A percentile compares a stretch with the other conserved stretches of the same genome.
Conservation (phyloP, 1,140 invertebrate genomes). For the Euura saliciscinereae region DNA sequence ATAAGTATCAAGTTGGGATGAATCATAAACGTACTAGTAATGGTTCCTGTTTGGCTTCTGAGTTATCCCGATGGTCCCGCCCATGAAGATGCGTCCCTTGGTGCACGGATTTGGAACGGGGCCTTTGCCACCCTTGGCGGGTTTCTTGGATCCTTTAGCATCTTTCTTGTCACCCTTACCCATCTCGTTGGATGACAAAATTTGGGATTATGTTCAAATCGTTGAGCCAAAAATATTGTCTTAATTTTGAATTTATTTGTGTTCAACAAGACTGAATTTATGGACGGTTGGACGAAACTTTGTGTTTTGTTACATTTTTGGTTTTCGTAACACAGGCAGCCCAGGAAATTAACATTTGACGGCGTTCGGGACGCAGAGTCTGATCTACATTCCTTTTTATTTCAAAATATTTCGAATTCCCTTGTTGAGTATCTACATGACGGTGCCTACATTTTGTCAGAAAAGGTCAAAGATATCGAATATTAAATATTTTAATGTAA, state of each 20-base stretch:
- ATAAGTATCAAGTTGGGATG: background rate
- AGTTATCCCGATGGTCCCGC: conserved; percentile 15
- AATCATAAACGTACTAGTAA: conserved; percentile 14
- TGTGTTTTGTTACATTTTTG: too few species aligned
- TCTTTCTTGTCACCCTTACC: background rate
- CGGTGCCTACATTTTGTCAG: too few species aligned
- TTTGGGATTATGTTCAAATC: background rate
- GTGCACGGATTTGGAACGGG: background rate
- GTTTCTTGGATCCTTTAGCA: conserved; percentile 6
- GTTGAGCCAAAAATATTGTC: background rate
- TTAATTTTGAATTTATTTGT: background rate
- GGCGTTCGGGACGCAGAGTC: too few species aligned
- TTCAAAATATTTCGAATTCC: too few species aligned
- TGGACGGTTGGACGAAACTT: too few species aligned
- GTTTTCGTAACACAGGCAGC: too few species aligned
- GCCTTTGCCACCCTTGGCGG: conserved; percentile 11
- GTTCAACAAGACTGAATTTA: too few species aligned
- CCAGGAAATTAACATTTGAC: too few species aligned
- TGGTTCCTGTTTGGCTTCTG: conserved; percentile 16
- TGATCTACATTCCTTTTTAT: too few species aligned
- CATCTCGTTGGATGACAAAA: background rate
- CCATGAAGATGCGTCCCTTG: conserved; percentile 13
- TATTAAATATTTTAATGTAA: too few species aligned
- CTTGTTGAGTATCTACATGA: too few species aligned
- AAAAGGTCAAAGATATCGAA: too few species aligned